A percentile compares a stretch with the other conserved stretches of the same genome.
Evolutionary conservation across 2,797 vertebrate species (phyloP).

Genomic region (Heteromormyrus szaboi): DNA sequence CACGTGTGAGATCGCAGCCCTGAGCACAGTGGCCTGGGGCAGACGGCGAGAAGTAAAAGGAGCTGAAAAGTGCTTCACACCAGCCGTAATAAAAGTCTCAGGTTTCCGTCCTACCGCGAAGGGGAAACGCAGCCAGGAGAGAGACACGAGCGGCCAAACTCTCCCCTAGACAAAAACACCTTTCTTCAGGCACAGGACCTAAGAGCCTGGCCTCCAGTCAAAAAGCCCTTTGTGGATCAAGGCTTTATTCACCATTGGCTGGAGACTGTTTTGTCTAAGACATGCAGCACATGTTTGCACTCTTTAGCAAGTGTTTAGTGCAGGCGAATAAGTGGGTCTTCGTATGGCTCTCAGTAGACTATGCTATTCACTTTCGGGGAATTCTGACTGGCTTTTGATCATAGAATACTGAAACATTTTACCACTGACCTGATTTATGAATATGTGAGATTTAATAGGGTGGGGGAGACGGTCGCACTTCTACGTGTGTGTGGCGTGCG

Average conservation of each 20-base stretch:
- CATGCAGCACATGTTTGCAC: conserved; percentile 53
- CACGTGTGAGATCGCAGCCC: conserved; percentile 49
- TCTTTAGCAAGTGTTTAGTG: conserved; percentile 56
- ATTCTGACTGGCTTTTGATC: conserved; percentile 20
- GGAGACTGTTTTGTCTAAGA: conserved; percentile 65
- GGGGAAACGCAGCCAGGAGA: conserved; percentile 40
- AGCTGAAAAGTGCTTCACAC: conserved; percentile 60
- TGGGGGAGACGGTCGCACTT: neutral
- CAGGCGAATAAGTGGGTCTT: conserved; percentile 43
- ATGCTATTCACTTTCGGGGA: conserved; percentile 4
- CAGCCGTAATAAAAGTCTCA: conserved; percentile 59
- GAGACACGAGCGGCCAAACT: conserved; percentile 44
- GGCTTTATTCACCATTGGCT: conserved; percentile 51
- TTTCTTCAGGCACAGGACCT: conserved; percentile 56
- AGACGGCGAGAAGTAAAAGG: conserved; percentile 54
- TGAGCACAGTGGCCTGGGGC: conserved; percentile 43
- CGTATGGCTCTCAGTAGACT: neutral
- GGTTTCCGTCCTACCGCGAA: conserved; percentile 56
- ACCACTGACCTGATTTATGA: neutral
- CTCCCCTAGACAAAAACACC: conserved; percentile 68
- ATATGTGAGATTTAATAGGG: neutral
- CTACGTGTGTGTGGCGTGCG: neutral
- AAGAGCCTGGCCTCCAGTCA: conserved; percentile 55
- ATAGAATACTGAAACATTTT: neutral
- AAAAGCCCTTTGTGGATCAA: conserved; percentile 46